Conservation (phyloP, 2,888 invertebrate species). For the Molorchus minor region DNA sequence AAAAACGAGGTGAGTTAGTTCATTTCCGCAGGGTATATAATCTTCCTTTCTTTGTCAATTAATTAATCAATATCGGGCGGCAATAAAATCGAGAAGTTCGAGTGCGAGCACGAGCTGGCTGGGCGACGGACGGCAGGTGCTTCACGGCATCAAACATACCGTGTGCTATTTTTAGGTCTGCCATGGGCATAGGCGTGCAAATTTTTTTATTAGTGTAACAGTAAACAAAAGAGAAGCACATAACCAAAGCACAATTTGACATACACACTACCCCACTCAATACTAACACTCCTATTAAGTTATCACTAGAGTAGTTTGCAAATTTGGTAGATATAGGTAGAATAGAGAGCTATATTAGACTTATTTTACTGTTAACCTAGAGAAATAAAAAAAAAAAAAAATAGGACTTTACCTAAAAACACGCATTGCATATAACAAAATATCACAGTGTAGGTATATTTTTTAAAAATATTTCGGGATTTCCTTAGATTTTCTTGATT, state of each 20-base stretch:
- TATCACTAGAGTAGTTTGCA: background rate
- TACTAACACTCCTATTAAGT: too few species aligned
- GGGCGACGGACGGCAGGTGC: conserved; percentile 29
- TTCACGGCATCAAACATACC: conserved; percentile 2
- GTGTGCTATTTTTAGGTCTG: conserved; percentile 9
- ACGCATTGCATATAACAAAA: too few species aligned
- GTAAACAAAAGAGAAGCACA: background rate
- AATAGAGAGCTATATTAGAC: too few species aligned
- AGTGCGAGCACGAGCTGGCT: too few species aligned
- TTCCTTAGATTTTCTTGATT: background rate
- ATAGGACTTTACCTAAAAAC: too few species aligned
- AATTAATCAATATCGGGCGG: conserved; percentile 29
- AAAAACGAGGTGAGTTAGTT: conserved; percentile 4
- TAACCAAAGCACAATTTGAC: background rate
- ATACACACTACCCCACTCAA: too few species aligned
- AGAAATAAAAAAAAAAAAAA: too few species aligned
- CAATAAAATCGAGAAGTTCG: conserved; percentile 26
- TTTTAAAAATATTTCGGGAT: too few species aligned
- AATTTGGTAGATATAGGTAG: background rate
- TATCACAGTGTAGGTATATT: too few species aligned
- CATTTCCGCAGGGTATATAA: conserved; percentile 8
- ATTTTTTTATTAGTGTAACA: background rate
- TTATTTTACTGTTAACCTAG: too few species aligned
- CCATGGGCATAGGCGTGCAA: conserved; percentile 5
- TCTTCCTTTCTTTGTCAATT: conserved; percentile 26